Conservation (phyloP, 1,140 invertebrate species). For the Scaptomyza hsui region DNA sequence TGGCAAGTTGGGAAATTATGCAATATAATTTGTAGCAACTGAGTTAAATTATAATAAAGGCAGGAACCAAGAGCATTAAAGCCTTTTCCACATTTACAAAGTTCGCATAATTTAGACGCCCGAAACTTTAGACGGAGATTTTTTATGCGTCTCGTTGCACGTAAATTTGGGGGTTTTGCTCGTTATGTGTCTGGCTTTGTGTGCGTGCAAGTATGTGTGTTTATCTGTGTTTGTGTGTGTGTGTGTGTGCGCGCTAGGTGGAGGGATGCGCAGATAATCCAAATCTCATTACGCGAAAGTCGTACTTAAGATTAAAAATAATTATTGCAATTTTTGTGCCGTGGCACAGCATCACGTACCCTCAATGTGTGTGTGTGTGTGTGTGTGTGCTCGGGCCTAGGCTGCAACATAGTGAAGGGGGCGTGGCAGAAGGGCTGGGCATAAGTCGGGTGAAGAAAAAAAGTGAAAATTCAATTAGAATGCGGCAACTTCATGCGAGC, state of each 20-base stretch:
- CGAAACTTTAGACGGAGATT: constrained; percentile 31
- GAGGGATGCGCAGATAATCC: constrained; percentile 68
- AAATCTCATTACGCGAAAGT: constrained; percentile 81
- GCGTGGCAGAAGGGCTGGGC: too few relatives aligned
- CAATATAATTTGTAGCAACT: too few relatives aligned
- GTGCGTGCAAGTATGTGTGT: background rate
- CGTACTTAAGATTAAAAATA: constrained; percentile 83
- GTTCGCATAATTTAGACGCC: constrained; percentile 38
- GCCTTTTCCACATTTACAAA: constrained; percentile 17
- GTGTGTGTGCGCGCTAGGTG: constrained; percentile 6
- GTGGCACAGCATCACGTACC: constrained; percentile 67
- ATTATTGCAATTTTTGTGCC: constrained; percentile 81
- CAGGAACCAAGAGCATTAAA: constrained; percentile 26
- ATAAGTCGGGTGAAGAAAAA: constrained; percentile 38
- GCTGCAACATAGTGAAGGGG: background rate
- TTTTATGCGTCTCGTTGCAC: constrained; percentile 36
- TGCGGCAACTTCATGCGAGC: constrained; percentile 76
- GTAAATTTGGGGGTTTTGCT: constrained; percentile 32
- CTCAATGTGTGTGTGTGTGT: constrained; percentile 23
- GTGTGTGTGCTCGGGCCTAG: constrained; percentile 9
- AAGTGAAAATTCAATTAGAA: constrained; percentile 83
- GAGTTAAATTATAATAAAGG: constrained; percentile 2
- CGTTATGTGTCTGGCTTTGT: constrained; percentile 6
- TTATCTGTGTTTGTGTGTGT: constrained; percentile 12
- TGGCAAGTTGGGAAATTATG: too few relatives aligned